These are phyloP conservation scores for Ascaphus truei DNA, from an alignment of 2,113 vertebrate genomes.

Conservation along the genomic window DNA sequence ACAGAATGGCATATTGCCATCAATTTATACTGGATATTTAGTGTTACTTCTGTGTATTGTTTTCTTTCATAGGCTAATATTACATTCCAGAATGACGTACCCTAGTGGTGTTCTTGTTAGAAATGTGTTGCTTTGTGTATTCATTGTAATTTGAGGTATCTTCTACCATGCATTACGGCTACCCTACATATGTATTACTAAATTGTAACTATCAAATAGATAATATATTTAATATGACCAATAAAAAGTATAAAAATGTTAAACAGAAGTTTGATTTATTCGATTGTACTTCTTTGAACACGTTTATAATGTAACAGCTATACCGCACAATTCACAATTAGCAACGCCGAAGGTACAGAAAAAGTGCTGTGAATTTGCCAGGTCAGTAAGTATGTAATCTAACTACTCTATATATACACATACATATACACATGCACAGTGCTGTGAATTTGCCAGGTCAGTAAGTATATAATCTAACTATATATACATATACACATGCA, in stretches of 20 bases:
- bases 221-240: constrained; percentile 82
- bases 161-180: constrained; percentile 62
- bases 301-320: no score
- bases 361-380: no score
- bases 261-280: constrained; percentile 14
- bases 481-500: no score
- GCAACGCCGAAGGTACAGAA: no score
- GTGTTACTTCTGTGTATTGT: constrained; percentile 17
- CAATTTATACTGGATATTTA: neutral
- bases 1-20: constrained; percentile 34
- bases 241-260: constrained; percentile 67
- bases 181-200: constrained; percentile 74
- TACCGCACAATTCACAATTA: no score
- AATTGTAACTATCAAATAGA: constrained; percentile 81
- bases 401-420: no score
- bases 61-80: constrained; percentile 39
- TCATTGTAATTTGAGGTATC: constrained; percentile 58
- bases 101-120: constrained; percentile 61
- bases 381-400: no score
- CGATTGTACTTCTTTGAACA: neutral
- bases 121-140: constrained; percentile 47
- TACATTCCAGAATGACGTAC: constrained; percentile 58
- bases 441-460: no score
- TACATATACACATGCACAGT: no score
- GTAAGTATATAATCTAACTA: no score